phyloP scores from a whole-genome alignment of 2,797 vertebrate genomes.

The Falco berigora region DNA sequence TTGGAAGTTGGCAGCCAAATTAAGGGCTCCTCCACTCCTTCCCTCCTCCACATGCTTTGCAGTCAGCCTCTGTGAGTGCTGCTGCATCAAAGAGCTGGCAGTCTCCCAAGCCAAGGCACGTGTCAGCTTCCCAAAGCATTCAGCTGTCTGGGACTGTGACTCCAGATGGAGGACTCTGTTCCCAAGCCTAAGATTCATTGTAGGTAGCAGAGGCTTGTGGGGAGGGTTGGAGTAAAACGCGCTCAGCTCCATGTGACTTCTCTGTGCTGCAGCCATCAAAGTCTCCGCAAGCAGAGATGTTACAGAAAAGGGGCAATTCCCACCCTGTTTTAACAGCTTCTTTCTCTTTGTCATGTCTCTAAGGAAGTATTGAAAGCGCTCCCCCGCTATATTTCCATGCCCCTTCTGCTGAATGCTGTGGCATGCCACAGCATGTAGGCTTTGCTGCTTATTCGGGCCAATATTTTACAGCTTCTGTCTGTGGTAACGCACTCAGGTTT shows the following conservation, averaged over 20 bases:
- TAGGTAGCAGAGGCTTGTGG: background rate
- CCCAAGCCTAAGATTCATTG: background rate
- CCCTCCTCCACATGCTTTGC: constrained; percentile 50
- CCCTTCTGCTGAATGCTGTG: background rate
- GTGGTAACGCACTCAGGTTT: background rate
- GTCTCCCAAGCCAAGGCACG: constrained; percentile 40
- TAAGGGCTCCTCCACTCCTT: constrained; percentile 59
- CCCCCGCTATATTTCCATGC: background rate
- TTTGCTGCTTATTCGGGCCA: background rate
- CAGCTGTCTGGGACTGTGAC: constrained; percentile 52
- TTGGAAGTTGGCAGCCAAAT: constrained; percentile 57
- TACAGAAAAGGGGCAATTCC: background rate
- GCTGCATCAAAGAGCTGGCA: constrained; percentile 50
- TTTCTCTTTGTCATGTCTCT: background rate
- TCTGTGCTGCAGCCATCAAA: background rate
- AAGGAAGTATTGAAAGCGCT: background rate
- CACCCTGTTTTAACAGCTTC: background rate
- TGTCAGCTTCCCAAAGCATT: constrained; percentile 50
- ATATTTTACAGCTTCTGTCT: background rate
- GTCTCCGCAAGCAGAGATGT: background rate
- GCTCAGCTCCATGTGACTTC: background rate
- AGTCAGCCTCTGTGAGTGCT: constrained; percentile 23
- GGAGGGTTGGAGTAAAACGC: background rate
- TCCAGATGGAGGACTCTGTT: constrained; percentile 33
- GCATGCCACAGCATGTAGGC: background rate